These are phyloP conservation scores for Puntigrus tetrazona DNA, from an alignment of 2,113 vertebrate genomes.

Conservation along the genomic window DNA sequence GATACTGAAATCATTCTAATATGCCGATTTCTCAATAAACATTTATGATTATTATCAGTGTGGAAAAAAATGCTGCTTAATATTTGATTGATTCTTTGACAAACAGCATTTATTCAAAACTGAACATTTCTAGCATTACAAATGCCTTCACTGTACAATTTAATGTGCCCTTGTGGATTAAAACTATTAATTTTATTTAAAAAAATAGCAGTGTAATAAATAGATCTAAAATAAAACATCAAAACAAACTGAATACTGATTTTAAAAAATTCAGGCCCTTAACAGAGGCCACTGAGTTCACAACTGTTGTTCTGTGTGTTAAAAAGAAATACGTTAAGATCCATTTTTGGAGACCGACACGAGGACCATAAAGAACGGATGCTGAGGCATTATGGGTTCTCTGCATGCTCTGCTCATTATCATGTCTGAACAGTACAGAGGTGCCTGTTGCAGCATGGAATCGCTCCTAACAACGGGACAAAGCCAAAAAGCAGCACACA, in stretches of 20 bases:
- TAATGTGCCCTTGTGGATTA: not conserved
- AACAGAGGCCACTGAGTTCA: not conserved
- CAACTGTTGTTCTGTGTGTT: not conserved
- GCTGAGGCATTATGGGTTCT: slow-evolving; percentile 82
- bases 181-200: not conserved
- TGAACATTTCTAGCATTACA: not conserved
- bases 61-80: not conserved
- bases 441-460: slow-evolving; percentile 78
- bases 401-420: slow-evolving; percentile 84
- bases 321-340: slow-evolving; percentile 67
- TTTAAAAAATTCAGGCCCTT: not conserved
- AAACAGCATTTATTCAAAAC: not conserved
- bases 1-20: not conserved
- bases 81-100: not conserved
- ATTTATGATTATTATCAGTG: not conserved
- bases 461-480: slow-evolving; percentile 62
- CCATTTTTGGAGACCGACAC: slow-evolving; percentile 83
- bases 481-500: slow-evolving; percentile 62
- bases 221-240: not conserved
- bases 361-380: slow-evolving; percentile 76
- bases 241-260: too few relatives aligned
- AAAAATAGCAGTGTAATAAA: not conserved
- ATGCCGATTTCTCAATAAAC: not conserved
- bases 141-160: not conserved
- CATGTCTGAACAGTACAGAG: slow-evolving; percentile 68